Conservation (phyloP, 2,113 vertebrate genomes). For the Mus spicilegus region DNA sequence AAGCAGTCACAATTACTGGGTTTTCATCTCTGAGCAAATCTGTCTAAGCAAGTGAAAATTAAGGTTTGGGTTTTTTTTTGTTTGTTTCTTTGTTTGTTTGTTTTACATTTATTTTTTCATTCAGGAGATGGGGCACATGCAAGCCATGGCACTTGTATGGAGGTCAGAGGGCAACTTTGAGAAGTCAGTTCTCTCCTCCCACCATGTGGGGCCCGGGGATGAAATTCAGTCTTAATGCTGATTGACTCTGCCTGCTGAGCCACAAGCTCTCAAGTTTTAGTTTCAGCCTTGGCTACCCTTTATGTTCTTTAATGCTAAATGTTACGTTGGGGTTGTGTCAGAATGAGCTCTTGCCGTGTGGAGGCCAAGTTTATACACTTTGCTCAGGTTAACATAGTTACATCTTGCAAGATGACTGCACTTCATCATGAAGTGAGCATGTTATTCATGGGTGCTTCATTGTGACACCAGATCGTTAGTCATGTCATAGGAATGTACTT, state of each 20-base stretch:
- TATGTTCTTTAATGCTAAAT: neutral
- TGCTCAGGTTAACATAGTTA: neutral
- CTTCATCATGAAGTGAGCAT: neutral
- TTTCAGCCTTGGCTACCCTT: neutral
- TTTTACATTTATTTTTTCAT: neutral
- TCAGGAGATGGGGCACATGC: neutral
- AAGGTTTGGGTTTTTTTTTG: neutral
- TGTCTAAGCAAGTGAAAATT: slow-evolving; percentile 1
- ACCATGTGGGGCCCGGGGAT: neutral
- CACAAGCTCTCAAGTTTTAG: neutral
- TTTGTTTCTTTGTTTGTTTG: neutral
- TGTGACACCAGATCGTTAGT: neutral
- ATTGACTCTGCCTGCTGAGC: neutral
- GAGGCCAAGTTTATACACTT: neutral
- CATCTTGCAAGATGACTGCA: neutral
- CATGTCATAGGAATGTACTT: neutral
- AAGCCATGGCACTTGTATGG: neutral
- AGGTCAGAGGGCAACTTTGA: neutral
- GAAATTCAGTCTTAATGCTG: neutral
- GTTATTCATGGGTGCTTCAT: neutral
- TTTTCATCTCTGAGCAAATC: neutral
- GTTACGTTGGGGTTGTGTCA: neutral
- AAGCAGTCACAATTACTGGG: neutral
- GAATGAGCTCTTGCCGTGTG: neutral
- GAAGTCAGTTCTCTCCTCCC: neutral